Conservation (phyloP, 2,888 invertebrate genomes). For the Erynnis tages region DNA sequence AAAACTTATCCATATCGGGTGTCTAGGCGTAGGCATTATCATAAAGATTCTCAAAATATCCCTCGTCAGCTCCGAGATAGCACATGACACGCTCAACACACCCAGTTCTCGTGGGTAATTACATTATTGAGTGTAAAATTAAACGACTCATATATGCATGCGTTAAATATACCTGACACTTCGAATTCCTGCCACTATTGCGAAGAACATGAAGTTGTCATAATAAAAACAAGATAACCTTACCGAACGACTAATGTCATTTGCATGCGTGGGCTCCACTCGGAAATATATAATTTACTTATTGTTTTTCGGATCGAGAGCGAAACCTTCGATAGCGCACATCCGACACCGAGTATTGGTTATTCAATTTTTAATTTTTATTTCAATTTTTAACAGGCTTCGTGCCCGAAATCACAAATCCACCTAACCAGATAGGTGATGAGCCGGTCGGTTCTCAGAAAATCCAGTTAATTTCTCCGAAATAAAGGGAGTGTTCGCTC, state of each 20-base stretch:
- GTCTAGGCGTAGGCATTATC: conserved; percentile 11
- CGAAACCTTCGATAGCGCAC: conserved; percentile 35
- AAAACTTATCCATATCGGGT: conserved; percentile 11
- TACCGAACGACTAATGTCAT: conserved; percentile 13
- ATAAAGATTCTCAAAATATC: conserved; percentile 19
- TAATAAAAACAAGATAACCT: conserved; percentile 20
- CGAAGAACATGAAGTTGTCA: conserved; percentile 12
- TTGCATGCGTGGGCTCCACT: conserved; percentile 17
- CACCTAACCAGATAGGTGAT: conserved; percentile 62
- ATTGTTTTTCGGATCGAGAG: conserved; percentile 31
- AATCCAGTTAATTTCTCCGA: conserved; percentile 71
- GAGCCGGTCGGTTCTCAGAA: conserved; percentile 62
- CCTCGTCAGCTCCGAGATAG: conserved; percentile 20
- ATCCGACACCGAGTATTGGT: conserved; percentile 44
- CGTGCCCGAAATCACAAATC: conserved; percentile 31
- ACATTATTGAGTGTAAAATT: conserved; percentile 8
- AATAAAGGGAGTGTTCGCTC: conserved; percentile 50
- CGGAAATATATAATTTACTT: conserved; percentile 20
- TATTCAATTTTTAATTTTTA: conserved; percentile 34
- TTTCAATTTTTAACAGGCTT: conserved; percentile 35
- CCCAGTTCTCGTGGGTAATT: conserved; percentile 17
- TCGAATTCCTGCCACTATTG: not conserved
- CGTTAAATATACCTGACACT: not conserved
- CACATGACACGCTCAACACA: conserved; percentile 9
- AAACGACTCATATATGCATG: conserved; percentile 9